Base-by-base conservation (phyloP, 2,113 vertebrate species). In the Vulpes lagopus region DNA sequence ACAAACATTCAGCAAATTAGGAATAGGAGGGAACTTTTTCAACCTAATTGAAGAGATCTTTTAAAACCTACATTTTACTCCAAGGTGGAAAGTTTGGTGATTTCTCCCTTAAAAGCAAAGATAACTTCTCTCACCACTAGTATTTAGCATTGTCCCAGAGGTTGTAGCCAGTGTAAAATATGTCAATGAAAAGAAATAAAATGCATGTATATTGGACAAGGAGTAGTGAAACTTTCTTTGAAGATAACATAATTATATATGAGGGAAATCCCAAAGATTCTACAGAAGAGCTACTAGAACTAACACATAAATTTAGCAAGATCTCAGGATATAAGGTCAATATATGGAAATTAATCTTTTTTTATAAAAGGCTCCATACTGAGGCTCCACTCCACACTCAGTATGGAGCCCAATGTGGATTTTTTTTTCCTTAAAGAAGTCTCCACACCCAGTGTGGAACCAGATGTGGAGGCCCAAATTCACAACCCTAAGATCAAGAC, bases 181-280 rank as follows among this genome's bases (percentile, higher is more conserved):
- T 35, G 30, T 30, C 69, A 89, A 78, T 49, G 51, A 82, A 82
- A 89, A 76, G 16, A 96, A 88, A 64, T 49, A 93, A 76, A 60
- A 57, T 23, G 35, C 1, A 32, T 93, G 67, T 67, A 32, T 35
- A 78, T 74, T 83, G 51, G 30, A 53, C 16, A 74, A 49, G 22
- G 65, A 49, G 64, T n/a, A n/a, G 10, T 64, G 43, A 76, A 76
- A 62, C 32, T 86, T 49, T 76, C 73, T 73, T 59, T 65, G 60
- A n/a, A 91, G 60, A 62, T 51, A 64, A 91, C n/a, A 74, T 43
- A 57, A 14, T 25, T 92, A 25, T 43, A 27, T 55, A 27, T 25
- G 2, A 67, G 51, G 60, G 69, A 87, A 59, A 79, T 49, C 53
- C 14, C 60, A 57, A 93, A 65, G 60, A n/a, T 67, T 87, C 83